Percentiles rank a stretch among this genome's conserved stretches.
Conservation (phyloP, 2,888 invertebrate species). For the Strigamia crassipes region DNA sequence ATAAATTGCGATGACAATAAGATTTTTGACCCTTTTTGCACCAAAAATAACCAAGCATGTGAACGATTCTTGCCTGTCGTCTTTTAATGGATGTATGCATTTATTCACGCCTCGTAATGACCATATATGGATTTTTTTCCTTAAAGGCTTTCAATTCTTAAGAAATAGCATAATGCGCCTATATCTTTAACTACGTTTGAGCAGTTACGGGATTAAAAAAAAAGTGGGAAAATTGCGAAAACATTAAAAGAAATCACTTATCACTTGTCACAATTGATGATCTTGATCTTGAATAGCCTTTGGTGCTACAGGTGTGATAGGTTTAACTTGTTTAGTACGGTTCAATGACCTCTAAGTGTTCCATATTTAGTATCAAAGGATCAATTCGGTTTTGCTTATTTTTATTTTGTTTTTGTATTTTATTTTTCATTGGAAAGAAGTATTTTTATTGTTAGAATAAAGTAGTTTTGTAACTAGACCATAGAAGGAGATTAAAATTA, state of each 20-base stretch:
- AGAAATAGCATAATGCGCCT: too few relatives aligned
- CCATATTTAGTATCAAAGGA: neutral
- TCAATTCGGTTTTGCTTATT: neutral
- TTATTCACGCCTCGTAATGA: too few relatives aligned
- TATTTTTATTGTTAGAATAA: neutral
- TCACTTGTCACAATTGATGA: too few relatives aligned
- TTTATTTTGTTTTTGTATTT: neutral
- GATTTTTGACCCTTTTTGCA: slow-evolving; percentile 4
- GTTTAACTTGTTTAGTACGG: neutral
- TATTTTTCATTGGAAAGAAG: neutral
- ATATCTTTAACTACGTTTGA: too few relatives aligned
- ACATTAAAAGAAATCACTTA: too few relatives aligned
- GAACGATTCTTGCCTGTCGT: slow-evolving; percentile 1
- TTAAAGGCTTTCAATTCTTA: too few relatives aligned
- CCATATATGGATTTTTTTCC: too few relatives aligned
- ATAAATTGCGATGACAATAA: neutral
- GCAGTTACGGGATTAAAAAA: too few relatives aligned
- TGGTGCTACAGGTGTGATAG: neutral
- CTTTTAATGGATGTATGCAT: neutral
- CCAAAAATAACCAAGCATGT: neutral
- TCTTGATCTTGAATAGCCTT: neutral
- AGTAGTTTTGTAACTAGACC: neutral
- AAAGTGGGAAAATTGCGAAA: too few relatives aligned
- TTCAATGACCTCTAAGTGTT: neutral
- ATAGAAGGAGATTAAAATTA: neutral